Base-by-base conservation (phyloP, 2,113 vertebrate genomes). In the Notarius quadriscutis region DNA sequence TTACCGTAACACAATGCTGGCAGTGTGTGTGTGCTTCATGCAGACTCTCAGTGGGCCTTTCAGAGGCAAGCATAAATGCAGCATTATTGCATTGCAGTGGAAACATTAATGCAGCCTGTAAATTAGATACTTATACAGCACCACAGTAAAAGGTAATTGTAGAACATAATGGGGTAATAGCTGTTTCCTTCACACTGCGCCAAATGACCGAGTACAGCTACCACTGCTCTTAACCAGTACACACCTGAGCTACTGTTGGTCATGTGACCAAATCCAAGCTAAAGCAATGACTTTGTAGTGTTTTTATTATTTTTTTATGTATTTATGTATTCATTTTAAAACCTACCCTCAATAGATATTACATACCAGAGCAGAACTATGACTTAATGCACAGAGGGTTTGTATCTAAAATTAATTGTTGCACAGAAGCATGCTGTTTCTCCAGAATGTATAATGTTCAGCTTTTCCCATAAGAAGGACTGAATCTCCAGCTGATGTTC, bases 21-120 rank as follows among this genome's bases (percentile, higher is more conserved):
- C 81, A 84, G 85, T 86, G 81, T 87, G 65, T 67, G 62, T 71
- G 53, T 65, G 78, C 71, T 91, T 87, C 81, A 63, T 89, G 51
- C 34, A 58, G 71, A 51, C 84, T 74, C 72, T 81, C 62, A 27
- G 86, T 67, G 65, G 62, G 86, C 34, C 25, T 72, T 75, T 84
- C 82, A 30, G 82, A 71, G 72, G 51, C 62, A 84, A 25, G 69
- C 90, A 91, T 93, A 91, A 93, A 93, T 92, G 92, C 90, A 87
- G 90, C 77, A 88, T 93, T 93, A 94, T 93, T 94, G 93, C 91
- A 90, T 84, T 89, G 91, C 91, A 93, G 91, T 93, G 93, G 93
- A 94, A 94, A 94, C 90, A 91, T 91, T 93, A 94, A 94, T 92
- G 93, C 91, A 89, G 89, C 91, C 93, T 84, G 80, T 93, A 93